Evolutionary conservation across 2,797 vertebrate species (phyloP).

Genomic region (Peromyscus attwateri): DNA sequence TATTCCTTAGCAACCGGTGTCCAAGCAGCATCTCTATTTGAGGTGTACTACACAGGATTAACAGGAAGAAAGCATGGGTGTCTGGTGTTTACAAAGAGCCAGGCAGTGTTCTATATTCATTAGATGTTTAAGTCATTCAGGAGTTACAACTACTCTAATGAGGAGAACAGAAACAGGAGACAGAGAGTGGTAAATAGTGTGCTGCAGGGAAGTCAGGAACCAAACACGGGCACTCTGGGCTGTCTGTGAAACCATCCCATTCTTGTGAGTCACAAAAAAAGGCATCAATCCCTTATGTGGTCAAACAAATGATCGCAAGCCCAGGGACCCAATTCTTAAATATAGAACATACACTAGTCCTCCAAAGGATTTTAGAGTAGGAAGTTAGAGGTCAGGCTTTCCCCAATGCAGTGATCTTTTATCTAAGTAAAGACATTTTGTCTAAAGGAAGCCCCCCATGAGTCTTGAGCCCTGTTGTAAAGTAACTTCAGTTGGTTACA

Average conservation of each 20-base stretch:
- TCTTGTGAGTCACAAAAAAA: not conserved
- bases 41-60: not conserved
- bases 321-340: not conserved
- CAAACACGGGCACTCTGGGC: not conserved
- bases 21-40: not conserved
- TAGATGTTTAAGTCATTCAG: slow-evolving; percentile 4
- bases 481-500: not conserved
- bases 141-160: not conserved
- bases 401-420: slow-evolving; percentile 2
- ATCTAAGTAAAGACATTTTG: slow-evolving; percentile 23
- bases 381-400: slow-evolving; percentile 33
- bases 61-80: not conserved
- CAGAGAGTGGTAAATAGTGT: not conserved
- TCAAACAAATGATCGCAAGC: slow-evolving; percentile 13
- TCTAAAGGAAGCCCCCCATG: not conserved
- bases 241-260: not conserved
- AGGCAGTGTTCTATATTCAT: not conserved
- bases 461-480: not conserved
- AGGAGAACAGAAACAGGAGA: not conserved
- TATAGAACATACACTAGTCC: not conserved
- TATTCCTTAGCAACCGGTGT: not conserved
- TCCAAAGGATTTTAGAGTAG: slow-evolving; percentile 4
- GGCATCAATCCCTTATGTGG: not conserved
- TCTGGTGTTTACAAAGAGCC: not conserved
- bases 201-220: not conserved